Conservation (phyloP, 2,888 invertebrate genomes). For the Luperina nickerlii region DNA sequence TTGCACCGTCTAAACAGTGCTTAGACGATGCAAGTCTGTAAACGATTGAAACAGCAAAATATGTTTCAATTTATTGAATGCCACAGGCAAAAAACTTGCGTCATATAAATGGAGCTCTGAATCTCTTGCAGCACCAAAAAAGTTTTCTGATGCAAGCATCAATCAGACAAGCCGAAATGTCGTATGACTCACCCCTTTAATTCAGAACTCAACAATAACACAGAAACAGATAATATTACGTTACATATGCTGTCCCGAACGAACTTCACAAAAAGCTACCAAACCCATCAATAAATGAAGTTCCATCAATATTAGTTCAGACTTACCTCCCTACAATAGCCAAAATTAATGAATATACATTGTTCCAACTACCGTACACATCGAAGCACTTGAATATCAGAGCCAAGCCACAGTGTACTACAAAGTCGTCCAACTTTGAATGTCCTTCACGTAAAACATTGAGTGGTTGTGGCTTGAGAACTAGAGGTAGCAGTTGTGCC, state of each 20-base stretch:
- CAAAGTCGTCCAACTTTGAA: conserved; percentile 43
- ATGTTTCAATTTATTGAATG: no score
- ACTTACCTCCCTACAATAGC: neutral
- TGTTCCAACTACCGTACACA: conserved; percentile 1
- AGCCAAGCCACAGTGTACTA: conserved; percentile 24
- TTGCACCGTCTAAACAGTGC: no score
- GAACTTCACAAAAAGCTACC: neutral
- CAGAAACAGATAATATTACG: no score
- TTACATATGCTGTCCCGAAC: no score
- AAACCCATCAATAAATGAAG: neutral
- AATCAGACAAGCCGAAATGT: neutral
- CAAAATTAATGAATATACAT: conserved; percentile 13
- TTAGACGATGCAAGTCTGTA: no score
- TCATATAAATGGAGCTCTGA: neutral
- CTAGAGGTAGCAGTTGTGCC: neutral
- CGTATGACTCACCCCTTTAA: neutral
- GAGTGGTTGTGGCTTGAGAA: conserved; percentile 28
- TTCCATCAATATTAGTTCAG: conserved; percentile 5
- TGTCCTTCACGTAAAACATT: conserved; percentile 28
- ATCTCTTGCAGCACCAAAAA: neutral
- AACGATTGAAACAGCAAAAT: no score
- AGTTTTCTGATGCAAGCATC: neutral
- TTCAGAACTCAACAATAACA: neutral
- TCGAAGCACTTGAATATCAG: conserved; percentile 27
- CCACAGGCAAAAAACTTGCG: neutral